Percentiles rank a stretch among this genome's conserved stretches.
phyloP scores from a whole-genome alignment of 1,140 invertebrate genomes.

The Drosophila persimilis region DNA sequence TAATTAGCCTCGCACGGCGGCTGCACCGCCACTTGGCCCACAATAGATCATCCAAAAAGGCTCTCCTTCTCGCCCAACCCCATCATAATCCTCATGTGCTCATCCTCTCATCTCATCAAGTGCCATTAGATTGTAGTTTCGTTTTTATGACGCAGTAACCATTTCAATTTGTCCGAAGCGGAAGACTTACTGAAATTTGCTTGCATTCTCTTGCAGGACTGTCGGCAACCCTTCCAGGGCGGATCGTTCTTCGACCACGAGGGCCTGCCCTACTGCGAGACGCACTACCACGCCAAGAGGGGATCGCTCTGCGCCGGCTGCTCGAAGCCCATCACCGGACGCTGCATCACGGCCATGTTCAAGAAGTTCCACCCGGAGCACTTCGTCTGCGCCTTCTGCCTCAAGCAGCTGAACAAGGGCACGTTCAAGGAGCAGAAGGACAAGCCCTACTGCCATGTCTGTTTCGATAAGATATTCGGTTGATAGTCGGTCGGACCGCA shows the following conservation, averaged over 20 bases:
- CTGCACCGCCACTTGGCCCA: conserved; percentile 40
- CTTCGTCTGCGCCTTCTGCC: conserved; percentile 97
- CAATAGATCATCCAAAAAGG: conserved; percentile 57
- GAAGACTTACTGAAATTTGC: background rate
- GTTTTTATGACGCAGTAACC: conserved; percentile 44
- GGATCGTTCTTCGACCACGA: conserved; percentile 98
- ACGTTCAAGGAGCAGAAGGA: conserved; percentile 99
- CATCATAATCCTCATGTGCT: conserved; percentile 11
- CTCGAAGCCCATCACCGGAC: conserved; percentile 97
- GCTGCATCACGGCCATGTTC: conserved; percentile 99
- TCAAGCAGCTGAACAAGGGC: conserved; percentile 98
- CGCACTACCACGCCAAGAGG: conserved; percentile 97
- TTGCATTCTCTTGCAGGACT: conserved; percentile 88
- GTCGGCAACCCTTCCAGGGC: conserved; percentile 95
- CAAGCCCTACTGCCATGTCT: conserved; percentile 98
- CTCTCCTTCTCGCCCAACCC: conserved; percentile 11
- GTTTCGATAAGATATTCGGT: conserved; percentile 98
- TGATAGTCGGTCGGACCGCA: conserved; percentile 83
- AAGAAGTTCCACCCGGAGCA: conserved; percentile 99
- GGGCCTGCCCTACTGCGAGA: conserved; percentile 98
- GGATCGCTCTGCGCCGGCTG: conserved; percentile 98
- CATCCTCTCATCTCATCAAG: background rate
- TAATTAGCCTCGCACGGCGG: conserved; percentile 61
- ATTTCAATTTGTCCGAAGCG: conserved; percentile 6
- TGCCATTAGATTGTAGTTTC: conserved; percentile 26